Base-by-base conservation (phyloP, 2,888 invertebrate genomes). In the Leistus spinibarbis region DNA sequence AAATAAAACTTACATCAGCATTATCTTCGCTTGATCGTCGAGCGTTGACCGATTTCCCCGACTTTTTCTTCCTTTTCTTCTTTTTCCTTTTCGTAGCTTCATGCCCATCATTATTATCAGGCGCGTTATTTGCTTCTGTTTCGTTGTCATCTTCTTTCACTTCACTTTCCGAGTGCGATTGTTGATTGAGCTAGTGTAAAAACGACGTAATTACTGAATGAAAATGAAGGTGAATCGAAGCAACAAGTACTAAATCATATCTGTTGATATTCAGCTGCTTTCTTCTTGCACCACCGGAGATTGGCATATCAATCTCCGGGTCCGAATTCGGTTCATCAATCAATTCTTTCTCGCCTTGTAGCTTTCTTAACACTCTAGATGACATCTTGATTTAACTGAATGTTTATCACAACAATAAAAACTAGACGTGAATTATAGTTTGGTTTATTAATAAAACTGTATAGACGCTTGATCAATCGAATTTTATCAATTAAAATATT, bases 91-190 rank as follows among this genome's bases (percentile, higher is more conserved):
- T 88, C 2, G 86, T 84, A 40, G 87, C 86, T 76, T 87, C 87
- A 69, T 87, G 86, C 72, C 83, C 84, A 73, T 84, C 82, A 63
- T 84, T 86, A 53, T 87, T 87, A 78, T 88, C 86, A 72, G 84
- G 85, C 10, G 89, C 88, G 53, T 88, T 86, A 7, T 89, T 88
- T 20, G 89, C 88, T 79, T 90, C 90, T 24, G 89, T 90, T 81
- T 91, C 89, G 81, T 89, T 88, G 81, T 91, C 91, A 81, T 91
- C 91, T 81, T 91, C 91, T 82, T 91, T 91, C 4, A 90, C 90
- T 83, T 91, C 92, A 78, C 90, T 91, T 81, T 92, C 92, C 0
- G 91, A 91, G 79, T 89, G 88, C 60, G 90, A 90, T 79, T 89
- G 89, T 81, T 91, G 89, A 84, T 91, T 91, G 72, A 92, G 83